Percentiles rank a stretch among this genome's conserved stretches.
Conservation (phyloP, 1,140 invertebrate species). For the Drosophila carrolli region DNA sequence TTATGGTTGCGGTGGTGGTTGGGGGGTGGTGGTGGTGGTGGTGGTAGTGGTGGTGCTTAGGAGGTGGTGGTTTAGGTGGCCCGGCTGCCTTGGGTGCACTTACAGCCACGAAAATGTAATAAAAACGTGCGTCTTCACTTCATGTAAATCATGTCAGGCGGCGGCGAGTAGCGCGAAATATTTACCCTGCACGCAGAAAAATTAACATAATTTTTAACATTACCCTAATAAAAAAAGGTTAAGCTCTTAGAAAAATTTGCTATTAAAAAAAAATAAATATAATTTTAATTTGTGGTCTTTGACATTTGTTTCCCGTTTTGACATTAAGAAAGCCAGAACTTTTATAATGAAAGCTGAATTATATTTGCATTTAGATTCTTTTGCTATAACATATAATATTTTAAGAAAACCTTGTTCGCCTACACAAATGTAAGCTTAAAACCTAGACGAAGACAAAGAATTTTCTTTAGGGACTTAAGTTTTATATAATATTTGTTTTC, state of each 20-base stretch:
- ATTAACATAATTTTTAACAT: not conserved
- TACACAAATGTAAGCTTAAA: no score
- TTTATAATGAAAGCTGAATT: no score
- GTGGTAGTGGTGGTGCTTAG: constrained; percentile 19
- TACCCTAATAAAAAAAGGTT: not conserved
- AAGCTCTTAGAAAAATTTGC: not conserved
- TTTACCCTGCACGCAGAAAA: constrained; percentile 36
- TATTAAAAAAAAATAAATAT: not conserved
- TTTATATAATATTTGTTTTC: not conserved
- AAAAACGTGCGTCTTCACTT: constrained; percentile 80
- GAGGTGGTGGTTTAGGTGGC: constrained; percentile 29
- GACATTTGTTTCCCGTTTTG: no score
- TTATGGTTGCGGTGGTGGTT: constrained; percentile 14
- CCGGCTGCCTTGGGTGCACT: constrained; percentile 58
- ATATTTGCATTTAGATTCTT: no score
- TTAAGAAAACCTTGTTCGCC: no score
- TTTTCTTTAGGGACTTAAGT: no score
- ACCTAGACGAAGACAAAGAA: no score
- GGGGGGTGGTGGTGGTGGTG: constrained; percentile 16
- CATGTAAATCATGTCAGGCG: constrained; percentile 81
- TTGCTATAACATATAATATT: no score
- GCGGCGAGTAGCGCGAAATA: constrained; percentile 75
- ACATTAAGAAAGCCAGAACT: no score
- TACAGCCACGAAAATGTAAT: constrained; percentile 81
- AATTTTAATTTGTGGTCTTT: no score